phyloP scores from a whole-genome alignment of 2,888 invertebrate species.

The Drosophila ezoana region DNA sequence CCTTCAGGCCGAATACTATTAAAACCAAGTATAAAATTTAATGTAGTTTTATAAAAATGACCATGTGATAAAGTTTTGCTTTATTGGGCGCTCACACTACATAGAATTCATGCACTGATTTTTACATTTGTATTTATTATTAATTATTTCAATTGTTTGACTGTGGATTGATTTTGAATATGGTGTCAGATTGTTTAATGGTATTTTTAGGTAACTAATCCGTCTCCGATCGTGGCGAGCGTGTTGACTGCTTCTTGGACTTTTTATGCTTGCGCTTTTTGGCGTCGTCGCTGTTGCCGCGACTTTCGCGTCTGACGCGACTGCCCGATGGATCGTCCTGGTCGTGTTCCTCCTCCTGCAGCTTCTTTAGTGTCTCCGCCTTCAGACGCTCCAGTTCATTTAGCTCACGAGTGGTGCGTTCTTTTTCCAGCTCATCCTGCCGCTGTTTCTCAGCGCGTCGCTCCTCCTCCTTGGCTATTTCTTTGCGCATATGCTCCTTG shows the following conservation, averaged over 20 bases:
- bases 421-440: slow-evolving; percentile 82
- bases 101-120: slow-evolving; percentile 37
- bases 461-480: slow-evolving; percentile 86
- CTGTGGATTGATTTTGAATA: slow-evolving; percentile 29
- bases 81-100: slow-evolving; percentile 40
- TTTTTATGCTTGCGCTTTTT: slow-evolving; percentile 83
- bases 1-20: too few species aligned
- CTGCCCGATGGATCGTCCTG: slow-evolving; percentile 16
- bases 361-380: slow-evolving; percentile 82
- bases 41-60: not conserved
- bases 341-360: slow-evolving; percentile 80
- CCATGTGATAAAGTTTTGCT: slow-evolving; percentile 25
- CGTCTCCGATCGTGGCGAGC: slow-evolving; percentile 78
- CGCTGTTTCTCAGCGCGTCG: slow-evolving; percentile 86
- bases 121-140: slow-evolving; percentile 49
- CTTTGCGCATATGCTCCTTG: slow-evolving; percentile 88
- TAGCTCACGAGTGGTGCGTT: slow-evolving; percentile 82
- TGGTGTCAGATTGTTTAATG: slow-evolving; percentile 4
- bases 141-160: slow-evolving; percentile 33
- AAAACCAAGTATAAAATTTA: not conserved
- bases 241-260: slow-evolving; percentile 79
- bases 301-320: slow-evolving; percentile 48
- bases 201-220: slow-evolving; percentile 50
- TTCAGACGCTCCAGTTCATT: slow-evolving; percentile 84
- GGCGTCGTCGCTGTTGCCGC: slow-evolving; percentile 58